Evolutionary conservation across 2,797 vertebrate species (phyloP), one percentile per base, ranked within the genome.

Genomic region (Melanotaenia trifasciata): DNA sequence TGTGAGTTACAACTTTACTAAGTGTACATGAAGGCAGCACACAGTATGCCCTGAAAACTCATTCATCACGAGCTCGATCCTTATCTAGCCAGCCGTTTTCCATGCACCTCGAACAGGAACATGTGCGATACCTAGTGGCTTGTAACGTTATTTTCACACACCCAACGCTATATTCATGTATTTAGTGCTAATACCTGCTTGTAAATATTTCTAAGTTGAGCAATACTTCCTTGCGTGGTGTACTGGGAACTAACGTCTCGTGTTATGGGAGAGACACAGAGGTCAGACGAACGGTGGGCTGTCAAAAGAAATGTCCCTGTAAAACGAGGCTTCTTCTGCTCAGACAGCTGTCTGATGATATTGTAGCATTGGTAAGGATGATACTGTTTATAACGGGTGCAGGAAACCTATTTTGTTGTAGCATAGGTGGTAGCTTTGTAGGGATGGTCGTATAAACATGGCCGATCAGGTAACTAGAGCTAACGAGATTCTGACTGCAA

Each of bases 221-320:
- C 54, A 53, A 74, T 70, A 54, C 56, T 33, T 61, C 30, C 8
- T 45, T 58, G 63, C 9, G 5, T 56, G 69, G 43, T 67, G 63
- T 5, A 56, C 12, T 16, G 72, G 67, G 60, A 76, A 71, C 70
- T 30, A 65, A 56, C 72, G 76, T 76, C 10, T 83, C 83, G 78
- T 89, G 92, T 90, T 88, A 91, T 94, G 93, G 89, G 83, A 89
- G 80, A 86, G 69, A 80, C 80, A 78, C 76, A 71, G 90, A 91
- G 90, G 88, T 91, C 90, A 77, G 72, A 70, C 58, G 78, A 85
- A 73, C 77, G 70, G 72, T 69, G 84, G 76, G 67, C 86, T 90
- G 90, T 89, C 89, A 90, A 67, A 87, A 71, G 20, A 61, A 75
- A 84, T 87, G 87, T 89, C 70, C 63, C 70, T 72, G 70, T 85